These are phyloP conservation scores for Nineta flava DNA, from an alignment of 2,888 invertebrate genomes.

Conservation along the genomic window DNA sequence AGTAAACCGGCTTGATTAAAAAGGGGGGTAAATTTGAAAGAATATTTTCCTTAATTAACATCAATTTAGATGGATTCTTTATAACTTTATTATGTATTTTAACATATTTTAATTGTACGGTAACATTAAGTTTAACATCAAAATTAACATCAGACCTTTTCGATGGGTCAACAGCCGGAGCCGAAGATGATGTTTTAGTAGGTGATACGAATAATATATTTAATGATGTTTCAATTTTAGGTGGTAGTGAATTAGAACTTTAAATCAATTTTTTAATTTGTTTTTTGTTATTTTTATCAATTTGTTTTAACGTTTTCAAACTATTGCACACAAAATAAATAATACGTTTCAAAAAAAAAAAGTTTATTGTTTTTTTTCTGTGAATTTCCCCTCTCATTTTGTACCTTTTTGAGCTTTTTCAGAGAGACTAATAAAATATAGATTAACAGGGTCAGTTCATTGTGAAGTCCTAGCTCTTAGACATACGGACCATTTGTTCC, in stretches of 20 bases:
- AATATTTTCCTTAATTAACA: slow-evolving; percentile 14
- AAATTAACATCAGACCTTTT: not conserved
- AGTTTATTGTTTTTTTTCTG: too few species aligned
- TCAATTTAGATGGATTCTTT: slow-evolving; percentile 18
- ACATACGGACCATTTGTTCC: too few species aligned
- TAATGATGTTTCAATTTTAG: not conserved
- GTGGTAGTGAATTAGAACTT: not conserved
- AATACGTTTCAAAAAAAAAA: too few species aligned
- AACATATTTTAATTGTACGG: slow-evolving; percentile 19
- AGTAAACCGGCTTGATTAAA: too few species aligned
- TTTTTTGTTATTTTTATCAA: not conserved
- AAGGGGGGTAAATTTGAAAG: too few species aligned
- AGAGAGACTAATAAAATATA: too few species aligned
- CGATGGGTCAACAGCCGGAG: not conserved
- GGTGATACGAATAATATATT: not conserved
- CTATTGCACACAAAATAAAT: too few species aligned
- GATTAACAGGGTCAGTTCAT: too few species aligned
- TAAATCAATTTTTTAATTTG: not conserved
- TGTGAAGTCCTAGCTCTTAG: too few species aligned
- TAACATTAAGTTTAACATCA: slow-evolving; percentile 13
- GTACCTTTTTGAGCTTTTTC: too few species aligned
- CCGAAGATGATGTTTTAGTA: not conserved
- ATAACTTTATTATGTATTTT: slow-evolving; percentile 16
- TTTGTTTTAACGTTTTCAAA: too few species aligned
- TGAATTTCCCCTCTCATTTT: too few species aligned